phyloP scores from a whole-genome alignment of 1,140 invertebrate genomes.

The Procambarus clarkii region DNA sequence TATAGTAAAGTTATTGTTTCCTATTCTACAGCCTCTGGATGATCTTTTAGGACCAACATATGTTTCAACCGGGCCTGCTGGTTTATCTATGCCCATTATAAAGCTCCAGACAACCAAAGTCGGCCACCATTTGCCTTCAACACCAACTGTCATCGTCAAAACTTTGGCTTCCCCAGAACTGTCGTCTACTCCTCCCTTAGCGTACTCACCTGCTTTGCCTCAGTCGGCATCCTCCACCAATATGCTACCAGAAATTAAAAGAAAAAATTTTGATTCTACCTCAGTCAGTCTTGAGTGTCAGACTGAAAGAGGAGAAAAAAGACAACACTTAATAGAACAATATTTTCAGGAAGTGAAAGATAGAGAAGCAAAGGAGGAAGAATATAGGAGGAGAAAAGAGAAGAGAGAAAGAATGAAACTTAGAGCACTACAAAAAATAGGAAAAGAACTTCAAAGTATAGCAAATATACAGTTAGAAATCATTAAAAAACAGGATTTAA shows the following conservation, averaged over 20 bases:
- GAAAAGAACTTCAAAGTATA: constrained; percentile 22
- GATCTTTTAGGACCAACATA: constrained; percentile 17
- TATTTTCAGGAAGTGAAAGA: constrained; percentile 25
- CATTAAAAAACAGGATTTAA: constrained; percentile 29
- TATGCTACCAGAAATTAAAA: not conserved
- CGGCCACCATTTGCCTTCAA: not conserved
- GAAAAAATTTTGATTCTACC: constrained; percentile 5
- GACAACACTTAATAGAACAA: constrained; percentile 28
- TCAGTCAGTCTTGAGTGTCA: not conserved
- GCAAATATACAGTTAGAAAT: constrained; percentile 28
- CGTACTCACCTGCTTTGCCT: not conserved
- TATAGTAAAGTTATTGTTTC: not conserved
- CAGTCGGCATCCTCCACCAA: not conserved
- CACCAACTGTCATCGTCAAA: not conserved
- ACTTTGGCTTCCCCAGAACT: not conserved
- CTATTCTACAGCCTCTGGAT: constrained; percentile 21
- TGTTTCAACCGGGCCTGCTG: not conserved
- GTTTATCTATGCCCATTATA: not conserved
- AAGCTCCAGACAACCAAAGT: not conserved
- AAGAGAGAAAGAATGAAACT: constrained; percentile 30
- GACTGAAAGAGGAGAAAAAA: constrained; percentile 19
- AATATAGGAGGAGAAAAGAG: constrained; percentile 30
- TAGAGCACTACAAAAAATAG: constrained; percentile 38
- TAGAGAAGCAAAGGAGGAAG: constrained; percentile 21
- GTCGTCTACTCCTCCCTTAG: constrained; percentile 6